These are phyloP conservation scores for Metacarcinus magister DNA, from an alignment of 2,888 invertebrate genomes.

Conservation along the genomic window DNA sequence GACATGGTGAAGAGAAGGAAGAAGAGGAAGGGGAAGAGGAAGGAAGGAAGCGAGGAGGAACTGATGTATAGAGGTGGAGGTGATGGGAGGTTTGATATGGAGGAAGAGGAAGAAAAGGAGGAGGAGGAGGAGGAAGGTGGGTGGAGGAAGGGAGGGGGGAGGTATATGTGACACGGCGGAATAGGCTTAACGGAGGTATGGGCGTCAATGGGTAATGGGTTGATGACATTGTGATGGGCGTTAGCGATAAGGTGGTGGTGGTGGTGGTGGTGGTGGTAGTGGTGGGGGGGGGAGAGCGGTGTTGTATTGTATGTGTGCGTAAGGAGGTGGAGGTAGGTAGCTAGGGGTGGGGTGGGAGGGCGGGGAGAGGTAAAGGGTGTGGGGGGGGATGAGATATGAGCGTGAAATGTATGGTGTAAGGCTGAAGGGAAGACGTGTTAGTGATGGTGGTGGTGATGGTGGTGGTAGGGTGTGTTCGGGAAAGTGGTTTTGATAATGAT, in stretches of 20 bases:
- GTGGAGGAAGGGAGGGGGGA: not conserved
- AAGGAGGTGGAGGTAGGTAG: not conserved
- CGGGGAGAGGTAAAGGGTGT: not conserved
- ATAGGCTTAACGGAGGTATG: conserved; percentile 35
- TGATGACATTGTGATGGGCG: conserved; percentile 4
- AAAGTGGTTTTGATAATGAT: not conserved
- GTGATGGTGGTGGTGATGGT: not conserved
- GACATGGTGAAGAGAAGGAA: no score
- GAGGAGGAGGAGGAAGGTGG: not conserved
- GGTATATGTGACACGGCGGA: not conserved
- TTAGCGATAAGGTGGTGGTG: not conserved
- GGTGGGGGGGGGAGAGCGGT: not conserved
- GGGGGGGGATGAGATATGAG: not conserved
- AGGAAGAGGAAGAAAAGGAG: not conserved
- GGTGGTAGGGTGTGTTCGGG: not conserved
- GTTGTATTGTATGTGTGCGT: not conserved
- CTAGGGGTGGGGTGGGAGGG: not conserved
- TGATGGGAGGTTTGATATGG: not conserved
- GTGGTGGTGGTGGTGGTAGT: not conserved
- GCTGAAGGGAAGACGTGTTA: not conserved
- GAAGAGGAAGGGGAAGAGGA: no score
- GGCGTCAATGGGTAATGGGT: not conserved
- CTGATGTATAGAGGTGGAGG: not conserved
- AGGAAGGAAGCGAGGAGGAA: not conserved
- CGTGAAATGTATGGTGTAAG: not conserved